These are phyloP conservation scores for Calliphora vomitoria DNA, from an alignment of 2,888 invertebrate genomes.

Conservation along the genomic window DNA sequence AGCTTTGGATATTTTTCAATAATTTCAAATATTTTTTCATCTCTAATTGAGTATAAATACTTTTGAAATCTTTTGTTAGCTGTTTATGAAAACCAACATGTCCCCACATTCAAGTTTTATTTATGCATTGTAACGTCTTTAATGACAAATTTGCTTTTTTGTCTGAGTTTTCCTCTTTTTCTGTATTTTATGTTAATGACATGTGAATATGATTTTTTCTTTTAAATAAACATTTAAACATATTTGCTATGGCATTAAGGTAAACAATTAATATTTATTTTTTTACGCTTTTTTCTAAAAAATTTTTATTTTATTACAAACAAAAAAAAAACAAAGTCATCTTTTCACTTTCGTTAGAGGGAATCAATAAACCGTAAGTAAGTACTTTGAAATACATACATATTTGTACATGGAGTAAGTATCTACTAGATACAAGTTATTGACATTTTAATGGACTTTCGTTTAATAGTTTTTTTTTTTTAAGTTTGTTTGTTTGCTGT, in stretches of 20 bases:
- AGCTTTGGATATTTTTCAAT: too few relatives aligned
- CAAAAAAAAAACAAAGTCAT: constrained; percentile 37
- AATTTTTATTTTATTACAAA: neutral
- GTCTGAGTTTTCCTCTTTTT: neutral
- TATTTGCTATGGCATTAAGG: constrained; percentile 21
- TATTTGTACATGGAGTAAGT: neutral
- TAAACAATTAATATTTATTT: constrained; percentile 47
- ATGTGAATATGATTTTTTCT: constrained; percentile 21
- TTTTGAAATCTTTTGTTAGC: neutral
- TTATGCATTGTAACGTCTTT: constrained; percentile 27
- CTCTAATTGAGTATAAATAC: neutral
- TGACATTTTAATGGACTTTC: constrained; percentile 62
- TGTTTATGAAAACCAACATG: neutral
- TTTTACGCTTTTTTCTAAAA: neutral
- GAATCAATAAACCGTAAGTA: constrained; percentile 6
- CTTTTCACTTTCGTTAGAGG: constrained; percentile 42
- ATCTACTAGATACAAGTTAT: constrained; percentile 30
- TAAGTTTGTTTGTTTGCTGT: neutral
- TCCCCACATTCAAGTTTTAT: neutral
- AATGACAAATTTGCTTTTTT: constrained; percentile 30
- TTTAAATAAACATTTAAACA: constrained; percentile 19
- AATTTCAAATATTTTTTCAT: too few relatives aligned
- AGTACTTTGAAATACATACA: too few relatives aligned
- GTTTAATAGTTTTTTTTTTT: constrained; percentile 48
- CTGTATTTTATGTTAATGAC: constrained; percentile 49